These are phyloP conservation scores for Scytalopus superciliaris DNA, from an alignment of 2,113 vertebrate genomes.

Conservation along the genomic window DNA sequence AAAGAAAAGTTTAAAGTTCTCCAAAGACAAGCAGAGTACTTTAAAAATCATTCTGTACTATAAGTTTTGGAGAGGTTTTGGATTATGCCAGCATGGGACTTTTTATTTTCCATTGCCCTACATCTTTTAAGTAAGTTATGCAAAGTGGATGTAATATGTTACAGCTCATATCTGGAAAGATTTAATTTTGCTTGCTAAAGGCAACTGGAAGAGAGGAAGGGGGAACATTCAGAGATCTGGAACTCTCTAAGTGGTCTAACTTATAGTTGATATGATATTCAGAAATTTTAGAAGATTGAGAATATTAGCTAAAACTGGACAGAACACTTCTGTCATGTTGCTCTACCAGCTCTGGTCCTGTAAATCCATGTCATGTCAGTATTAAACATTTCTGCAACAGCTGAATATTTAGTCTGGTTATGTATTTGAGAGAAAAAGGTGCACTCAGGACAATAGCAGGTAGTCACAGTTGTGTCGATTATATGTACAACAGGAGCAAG, in stretches of 20 bases:
- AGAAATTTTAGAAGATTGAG: neutral
- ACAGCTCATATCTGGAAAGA: neutral
- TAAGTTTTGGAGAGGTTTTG: neutral
- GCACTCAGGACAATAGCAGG: neutral
- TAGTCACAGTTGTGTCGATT: neutral
- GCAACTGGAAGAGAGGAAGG: neutral
- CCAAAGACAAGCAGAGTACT: neutral
- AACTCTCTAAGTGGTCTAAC: neutral
- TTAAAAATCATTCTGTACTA: neutral
- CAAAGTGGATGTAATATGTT: neutral
- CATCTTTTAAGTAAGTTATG: neutral
- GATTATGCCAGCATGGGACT: neutral
- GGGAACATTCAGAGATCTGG: neutral
- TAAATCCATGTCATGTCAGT: neutral
- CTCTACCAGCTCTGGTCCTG: neutral
- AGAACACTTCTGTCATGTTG: neutral
- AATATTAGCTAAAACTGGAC: neutral
- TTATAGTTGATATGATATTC: neutral
- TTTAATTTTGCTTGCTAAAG: neutral
- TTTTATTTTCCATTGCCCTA: neutral
- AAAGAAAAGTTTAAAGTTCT: neutral
- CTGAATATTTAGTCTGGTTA: neutral
- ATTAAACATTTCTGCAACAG: neutral
- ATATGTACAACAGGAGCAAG: neutral
- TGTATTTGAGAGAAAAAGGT: neutral